A percentile compares a stretch with the other conserved stretches of the same genome.
Conservation (phyloP, 2,797 vertebrate genomes). For the Pelodytes ibericus region DNA sequence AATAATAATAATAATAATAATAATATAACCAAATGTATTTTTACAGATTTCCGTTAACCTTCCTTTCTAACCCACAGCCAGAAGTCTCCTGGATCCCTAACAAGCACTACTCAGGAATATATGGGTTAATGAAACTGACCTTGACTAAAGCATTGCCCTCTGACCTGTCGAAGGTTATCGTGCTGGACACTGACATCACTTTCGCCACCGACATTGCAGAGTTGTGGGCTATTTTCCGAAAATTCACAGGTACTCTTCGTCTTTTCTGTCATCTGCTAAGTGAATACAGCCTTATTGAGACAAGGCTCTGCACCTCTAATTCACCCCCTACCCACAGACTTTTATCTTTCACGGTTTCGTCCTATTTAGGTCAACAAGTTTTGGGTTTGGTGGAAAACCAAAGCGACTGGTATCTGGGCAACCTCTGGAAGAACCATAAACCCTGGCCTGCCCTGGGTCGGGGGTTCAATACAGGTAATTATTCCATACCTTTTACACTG, state of each 20-base stretch:
- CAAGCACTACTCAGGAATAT: slow-evolving; percentile 97
- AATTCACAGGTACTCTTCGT: slow-evolving; percentile 85
- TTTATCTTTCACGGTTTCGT: slow-evolving; percentile 23
- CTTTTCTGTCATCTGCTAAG: too few relatives aligned
- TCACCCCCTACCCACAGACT: too few relatives aligned
- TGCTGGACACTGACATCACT: slow-evolving; percentile 96
- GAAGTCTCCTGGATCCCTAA: slow-evolving; percentile 97
- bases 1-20: too few relatives aligned
- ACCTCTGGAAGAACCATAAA: slow-evolving; percentile 93
- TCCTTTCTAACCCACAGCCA: slow-evolving; percentile 77
- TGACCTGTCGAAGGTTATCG: slow-evolving; percentile 89
- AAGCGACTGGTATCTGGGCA: slow-evolving; percentile 97
- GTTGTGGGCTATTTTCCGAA: slow-evolving; percentile 92
- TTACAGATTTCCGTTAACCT: too few relatives aligned
- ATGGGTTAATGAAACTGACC: slow-evolving; percentile 94
- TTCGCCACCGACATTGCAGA: slow-evolving; percentile 95
- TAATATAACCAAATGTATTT: too few relatives aligned
- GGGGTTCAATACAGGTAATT: slow-evolving; percentile 93
- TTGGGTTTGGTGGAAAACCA: slow-evolving; percentile 97
- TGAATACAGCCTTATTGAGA: too few relatives aligned
- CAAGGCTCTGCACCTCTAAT: background rate
- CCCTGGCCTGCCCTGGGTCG: slow-evolving; percentile 90
- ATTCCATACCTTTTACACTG: slow-evolving; percentile 1
- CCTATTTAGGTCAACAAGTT: slow-evolving; percentile 84
- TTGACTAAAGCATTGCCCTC: slow-evolving; percentile 86